Evolutionary conservation across 2,113 vertebrate species (phyloP).

Genomic region (Pedionomus torquatus): DNA sequence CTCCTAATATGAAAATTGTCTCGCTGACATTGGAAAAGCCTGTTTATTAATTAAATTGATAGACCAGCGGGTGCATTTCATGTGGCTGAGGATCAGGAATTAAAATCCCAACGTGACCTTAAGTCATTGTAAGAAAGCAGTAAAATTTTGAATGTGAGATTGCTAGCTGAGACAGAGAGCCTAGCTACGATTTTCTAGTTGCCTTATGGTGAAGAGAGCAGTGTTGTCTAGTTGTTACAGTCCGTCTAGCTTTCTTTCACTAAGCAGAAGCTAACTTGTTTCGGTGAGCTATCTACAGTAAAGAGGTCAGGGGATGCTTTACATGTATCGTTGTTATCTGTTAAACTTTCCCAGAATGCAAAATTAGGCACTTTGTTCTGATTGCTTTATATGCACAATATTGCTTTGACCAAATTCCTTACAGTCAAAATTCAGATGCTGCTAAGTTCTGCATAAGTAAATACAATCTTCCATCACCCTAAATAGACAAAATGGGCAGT

Average conservation of each 20-base stretch:
- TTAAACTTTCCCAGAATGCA: background rate
- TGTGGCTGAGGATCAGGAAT: background rate
- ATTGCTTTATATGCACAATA: background rate
- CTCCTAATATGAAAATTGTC: background rate
- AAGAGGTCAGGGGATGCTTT: background rate
- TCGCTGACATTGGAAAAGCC: background rate
- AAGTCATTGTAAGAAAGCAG: background rate
- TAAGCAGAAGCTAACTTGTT: background rate
- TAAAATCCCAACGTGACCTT: background rate
- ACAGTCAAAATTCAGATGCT: background rate
- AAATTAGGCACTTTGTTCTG: background rate
- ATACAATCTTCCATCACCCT: background rate
- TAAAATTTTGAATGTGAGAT: background rate
- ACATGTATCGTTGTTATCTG: background rate
- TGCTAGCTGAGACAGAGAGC: background rate
- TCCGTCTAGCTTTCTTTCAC: background rate
- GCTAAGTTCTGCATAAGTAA: background rate
- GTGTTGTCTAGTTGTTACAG: background rate
- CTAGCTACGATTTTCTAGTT: background rate
- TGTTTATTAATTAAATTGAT: background rate
- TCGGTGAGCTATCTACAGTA: background rate
- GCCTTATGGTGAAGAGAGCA: background rate
- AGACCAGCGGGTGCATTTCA: background rate
- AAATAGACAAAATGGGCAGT: background rate
- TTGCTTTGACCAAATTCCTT: slow-evolving; percentile 21